Conservation (phyloP, 2,888 invertebrate species). For the Parapristionchus giblindavisi region DNA sequence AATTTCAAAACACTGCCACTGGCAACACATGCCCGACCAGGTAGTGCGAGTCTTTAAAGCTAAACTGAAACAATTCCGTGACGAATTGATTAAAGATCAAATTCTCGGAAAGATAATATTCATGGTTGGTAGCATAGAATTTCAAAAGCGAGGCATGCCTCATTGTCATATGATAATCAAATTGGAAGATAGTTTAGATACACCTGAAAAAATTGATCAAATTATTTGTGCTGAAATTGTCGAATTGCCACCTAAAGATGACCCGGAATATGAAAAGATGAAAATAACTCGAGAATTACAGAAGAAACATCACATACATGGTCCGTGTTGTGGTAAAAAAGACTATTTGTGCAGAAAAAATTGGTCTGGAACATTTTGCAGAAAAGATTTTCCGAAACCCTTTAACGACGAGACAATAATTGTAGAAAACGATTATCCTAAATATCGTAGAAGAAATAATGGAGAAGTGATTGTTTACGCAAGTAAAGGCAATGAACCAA, state of each 20-base stretch:
- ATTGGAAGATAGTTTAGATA: conserved; percentile 36
- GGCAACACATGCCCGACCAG: conserved; percentile 55
- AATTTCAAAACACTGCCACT: conserved; percentile 44
- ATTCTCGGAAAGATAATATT: conserved; percentile 54
- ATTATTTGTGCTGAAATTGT: conserved; percentile 70
- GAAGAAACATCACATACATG: conserved; percentile 68
- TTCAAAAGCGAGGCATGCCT: conserved; percentile 67
- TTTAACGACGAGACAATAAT: conserved; percentile 38
- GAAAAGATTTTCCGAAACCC: conserved; percentile 40
- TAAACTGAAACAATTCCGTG: conserved; percentile 55
- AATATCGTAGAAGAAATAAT: conserved; percentile 34
- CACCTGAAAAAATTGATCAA: conserved; percentile 61
- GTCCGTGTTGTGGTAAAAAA: conserved; percentile 69
- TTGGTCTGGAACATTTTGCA: conserved; percentile 4
- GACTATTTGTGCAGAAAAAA: conserved; percentile 43
- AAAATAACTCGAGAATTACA: conserved; percentile 67
- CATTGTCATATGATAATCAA: conserved; percentile 61
- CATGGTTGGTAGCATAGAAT: conserved; percentile 63
- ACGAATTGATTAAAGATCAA: conserved; percentile 43
- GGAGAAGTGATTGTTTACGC: conserved; percentile 13
- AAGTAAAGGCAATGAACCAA: neutral
- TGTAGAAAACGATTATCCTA: conserved; percentile 38
- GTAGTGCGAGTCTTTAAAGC: conserved; percentile 54
- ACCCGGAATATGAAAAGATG: conserved; percentile 59
- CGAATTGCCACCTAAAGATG: conserved; percentile 41